Evolutionary conservation across 2,113 vertebrate species (phyloP).

Genomic region (Gobiocypris rarus): DNA sequence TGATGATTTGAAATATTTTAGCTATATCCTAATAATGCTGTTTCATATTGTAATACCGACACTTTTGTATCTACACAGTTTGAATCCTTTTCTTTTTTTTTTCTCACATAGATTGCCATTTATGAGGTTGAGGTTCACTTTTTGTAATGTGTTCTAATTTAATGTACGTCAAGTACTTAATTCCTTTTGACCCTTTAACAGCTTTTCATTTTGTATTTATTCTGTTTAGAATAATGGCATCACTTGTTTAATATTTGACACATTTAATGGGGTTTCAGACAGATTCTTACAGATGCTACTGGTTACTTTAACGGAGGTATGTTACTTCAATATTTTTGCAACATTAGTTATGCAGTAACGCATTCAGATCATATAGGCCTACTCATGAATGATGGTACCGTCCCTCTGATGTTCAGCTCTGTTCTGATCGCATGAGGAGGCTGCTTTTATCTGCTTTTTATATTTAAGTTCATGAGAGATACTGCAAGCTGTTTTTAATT

Average conservation of each 20-base stretch:
- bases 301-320: not conserved
- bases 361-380: not conserved
- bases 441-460: constrained; percentile 1
- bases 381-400: not conserved
- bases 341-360: not conserved
- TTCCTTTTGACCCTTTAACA: not conserved
- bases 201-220: not conserved
- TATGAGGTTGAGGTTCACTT: not conserved
- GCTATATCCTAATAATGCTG: not conserved
- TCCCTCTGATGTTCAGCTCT: not conserved
- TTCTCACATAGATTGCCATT: not conserved
- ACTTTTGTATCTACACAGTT: not conserved
- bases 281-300: constrained; percentile 12
- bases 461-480: not conserved
- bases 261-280: not conserved
- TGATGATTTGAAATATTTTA: not conserved
- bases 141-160: not conserved
- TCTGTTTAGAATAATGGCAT: too few relatives aligned
- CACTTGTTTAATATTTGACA: not conserved
- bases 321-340: not conserved
- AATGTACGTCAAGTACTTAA: not conserved
- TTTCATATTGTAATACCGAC: not conserved
- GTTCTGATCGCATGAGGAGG: not conserved
- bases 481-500: not conserved
- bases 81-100: not conserved